phyloP scores from a whole-genome alignment of 2,888 invertebrate species.

The Eurytoma adleriae region DNA sequence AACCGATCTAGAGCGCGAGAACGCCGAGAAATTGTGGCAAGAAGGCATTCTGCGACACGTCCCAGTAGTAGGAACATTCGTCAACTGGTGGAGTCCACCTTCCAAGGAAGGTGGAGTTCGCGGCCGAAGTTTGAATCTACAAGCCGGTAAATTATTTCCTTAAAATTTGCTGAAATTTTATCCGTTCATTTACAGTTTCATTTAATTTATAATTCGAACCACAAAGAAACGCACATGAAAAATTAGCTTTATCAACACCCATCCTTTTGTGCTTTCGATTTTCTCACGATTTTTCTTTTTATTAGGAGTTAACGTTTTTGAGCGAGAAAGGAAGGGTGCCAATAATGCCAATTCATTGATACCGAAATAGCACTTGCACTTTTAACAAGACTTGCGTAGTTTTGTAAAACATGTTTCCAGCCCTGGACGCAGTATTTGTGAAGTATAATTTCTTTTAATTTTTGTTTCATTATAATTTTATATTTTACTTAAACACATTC shows the following conservation, averaged over 20 bases:
- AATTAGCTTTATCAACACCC: constrained; percentile 10
- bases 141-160: constrained; percentile 69
- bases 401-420: constrained; percentile 33
- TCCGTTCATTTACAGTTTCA: not conserved
- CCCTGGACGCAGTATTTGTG: constrained; percentile 47
- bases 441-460: constrained; percentile 41
- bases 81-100: constrained; percentile 97
- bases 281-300: constrained; percentile 37
- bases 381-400: constrained; percentile 36
- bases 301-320: constrained; percentile 49
- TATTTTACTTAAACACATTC: constrained; percentile 2
- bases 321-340: constrained; percentile 26
- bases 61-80: constrained; percentile 94
- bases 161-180: not conserved
- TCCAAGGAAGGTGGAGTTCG: constrained; percentile 86
- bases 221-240: not conserved
- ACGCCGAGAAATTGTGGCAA: constrained; percentile 92
- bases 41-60: constrained; percentile 96
- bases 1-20: constrained; percentile 93
- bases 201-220: not conserved
- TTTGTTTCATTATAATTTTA: constrained; percentile 18
- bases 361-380: constrained; percentile 17
- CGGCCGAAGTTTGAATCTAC: constrained; percentile 89
- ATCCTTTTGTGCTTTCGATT: not conserved
- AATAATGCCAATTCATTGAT: constrained; percentile 11